Evolutionary conservation across 2,888 invertebrate genomes (phyloP).

Genomic region (Anoncus sp.): DNA sequence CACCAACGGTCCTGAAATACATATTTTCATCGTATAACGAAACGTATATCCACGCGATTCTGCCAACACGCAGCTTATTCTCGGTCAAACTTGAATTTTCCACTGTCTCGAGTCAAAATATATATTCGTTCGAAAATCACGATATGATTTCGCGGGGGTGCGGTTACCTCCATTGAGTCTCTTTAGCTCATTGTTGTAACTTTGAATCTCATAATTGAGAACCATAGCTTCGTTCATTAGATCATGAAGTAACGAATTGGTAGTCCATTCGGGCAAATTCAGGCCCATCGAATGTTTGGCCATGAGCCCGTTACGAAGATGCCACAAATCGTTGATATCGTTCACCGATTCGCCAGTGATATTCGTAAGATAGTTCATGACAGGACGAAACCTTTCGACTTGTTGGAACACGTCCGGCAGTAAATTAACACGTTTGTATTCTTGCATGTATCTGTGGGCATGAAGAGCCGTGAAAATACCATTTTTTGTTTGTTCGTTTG

Average conservation of each 20-base stretch:
- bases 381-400: constrained; percentile 57
- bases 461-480: too few species aligned
- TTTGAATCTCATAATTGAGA: constrained; percentile 85
- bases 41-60: too few species aligned
- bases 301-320: constrained; percentile 75
- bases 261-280: constrained; percentile 85
- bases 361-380: constrained; percentile 68
- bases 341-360: constrained; percentile 69
- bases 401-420: constrained; percentile 54
- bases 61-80: too few species aligned
- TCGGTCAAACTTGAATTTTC: background rate
- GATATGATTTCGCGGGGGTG: constrained; percentile 14
- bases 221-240: constrained; percentile 84
- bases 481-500: too few species aligned
- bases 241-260: constrained; percentile 84
- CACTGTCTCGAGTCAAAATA: too few species aligned
- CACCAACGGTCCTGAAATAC: constrained; percentile 62
- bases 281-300: constrained; percentile 84
- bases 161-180: constrained; percentile 85
- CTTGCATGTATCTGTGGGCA: too few species aligned
- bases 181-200: constrained; percentile 83
- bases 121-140: background rate
- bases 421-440: too few species aligned
- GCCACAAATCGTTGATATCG: constrained; percentile 67
- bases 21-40: too few species aligned